These are phyloP conservation scores for Melanaphis sacchari DNA, from an alignment of 1,140 invertebrate species.

Conservation along the genomic window DNA sequence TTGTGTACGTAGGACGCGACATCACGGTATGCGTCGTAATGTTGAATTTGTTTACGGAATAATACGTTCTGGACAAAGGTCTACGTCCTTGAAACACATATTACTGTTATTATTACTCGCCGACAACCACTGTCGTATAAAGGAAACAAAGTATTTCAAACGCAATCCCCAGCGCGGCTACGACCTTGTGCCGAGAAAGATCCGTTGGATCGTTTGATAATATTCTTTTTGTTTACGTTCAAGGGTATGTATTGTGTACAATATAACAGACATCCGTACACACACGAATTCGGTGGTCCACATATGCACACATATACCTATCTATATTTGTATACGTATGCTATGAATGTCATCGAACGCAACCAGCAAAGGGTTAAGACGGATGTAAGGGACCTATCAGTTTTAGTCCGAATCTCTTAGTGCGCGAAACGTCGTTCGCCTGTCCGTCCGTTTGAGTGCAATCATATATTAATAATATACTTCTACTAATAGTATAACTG, in stretches of 20 bases:
- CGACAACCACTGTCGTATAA: background rate
- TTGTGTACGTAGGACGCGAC: background rate
- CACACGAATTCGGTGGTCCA: background rate
- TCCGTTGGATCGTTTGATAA: slow-evolving; percentile 20
- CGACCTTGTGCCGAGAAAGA: background rate
- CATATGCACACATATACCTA: background rate
- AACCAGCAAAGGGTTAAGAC: background rate
- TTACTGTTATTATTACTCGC: background rate
- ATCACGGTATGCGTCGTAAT: background rate
- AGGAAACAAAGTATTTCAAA: background rate
- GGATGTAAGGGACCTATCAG: background rate
- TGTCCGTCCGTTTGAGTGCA: background rate
- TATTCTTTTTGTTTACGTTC: background rate
- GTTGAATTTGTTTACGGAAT: slow-evolving; percentile 13
- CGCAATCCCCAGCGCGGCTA: background rate
- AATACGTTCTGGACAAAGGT: background rate
- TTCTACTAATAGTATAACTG: background rate
- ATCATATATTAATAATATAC: background rate
- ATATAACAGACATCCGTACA: slow-evolving; percentile 28
- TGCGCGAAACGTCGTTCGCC: background rate
- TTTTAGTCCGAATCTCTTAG: slow-evolving; percentile 24
- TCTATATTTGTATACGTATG: no score
- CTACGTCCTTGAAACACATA: background rate
- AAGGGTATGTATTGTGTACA: slow-evolving; percentile 2
- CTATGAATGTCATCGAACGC: background rate